These are phyloP conservation scores for Astyanax mexicanus DNA, from an alignment of 2,797 vertebrate genomes.

Conservation along the genomic window DNA sequence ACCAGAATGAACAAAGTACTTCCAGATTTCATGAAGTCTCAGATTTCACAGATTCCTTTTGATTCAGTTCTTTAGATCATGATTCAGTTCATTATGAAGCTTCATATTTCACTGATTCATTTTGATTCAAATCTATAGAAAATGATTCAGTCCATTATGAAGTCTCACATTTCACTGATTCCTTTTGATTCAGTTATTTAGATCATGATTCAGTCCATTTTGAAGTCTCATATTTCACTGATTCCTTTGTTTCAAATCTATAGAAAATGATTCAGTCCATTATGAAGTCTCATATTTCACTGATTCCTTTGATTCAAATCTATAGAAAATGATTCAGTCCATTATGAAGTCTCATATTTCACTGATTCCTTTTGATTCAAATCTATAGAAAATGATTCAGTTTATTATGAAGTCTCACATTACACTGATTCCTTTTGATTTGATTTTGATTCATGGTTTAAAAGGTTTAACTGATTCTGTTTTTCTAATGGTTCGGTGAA, in stretches of 20 bases:
- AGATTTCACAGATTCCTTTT: too few species aligned
- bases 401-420: background rate
- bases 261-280: background rate
- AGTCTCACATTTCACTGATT: too few species aligned
- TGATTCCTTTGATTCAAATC: too few species aligned
- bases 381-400: background rate
- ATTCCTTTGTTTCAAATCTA: too few species aligned
- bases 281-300: too few species aligned
- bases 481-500: too few species aligned
- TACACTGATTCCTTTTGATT: too few species aligned
- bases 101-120: background rate
- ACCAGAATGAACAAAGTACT: too few species aligned
- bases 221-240: too few species aligned
- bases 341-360: background rate
- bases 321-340: background rate
- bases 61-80: background rate
- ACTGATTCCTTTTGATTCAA: background rate
- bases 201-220: background rate
- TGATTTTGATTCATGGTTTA: too few species aligned
- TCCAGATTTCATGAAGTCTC: too few species aligned
- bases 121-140: background rate
- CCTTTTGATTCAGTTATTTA: background rate
- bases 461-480: too few species aligned
- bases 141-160: background rate
- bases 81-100: background rate